Conservation (phyloP, 2,113 vertebrate species). For the Spea bombifrons region DNA sequence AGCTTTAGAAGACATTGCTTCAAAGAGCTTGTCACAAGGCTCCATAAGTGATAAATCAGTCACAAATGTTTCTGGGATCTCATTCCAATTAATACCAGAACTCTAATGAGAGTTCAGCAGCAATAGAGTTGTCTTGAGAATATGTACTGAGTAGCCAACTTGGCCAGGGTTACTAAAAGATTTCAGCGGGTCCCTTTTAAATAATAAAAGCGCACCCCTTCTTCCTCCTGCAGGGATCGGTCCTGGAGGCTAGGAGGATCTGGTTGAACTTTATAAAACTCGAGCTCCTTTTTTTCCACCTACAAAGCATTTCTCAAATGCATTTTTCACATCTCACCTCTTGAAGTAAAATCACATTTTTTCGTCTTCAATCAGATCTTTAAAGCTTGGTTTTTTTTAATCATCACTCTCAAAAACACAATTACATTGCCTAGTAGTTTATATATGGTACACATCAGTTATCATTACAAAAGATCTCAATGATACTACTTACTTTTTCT, state of each 20-base stretch:
- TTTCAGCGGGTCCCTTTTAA: slow-evolving; percentile 24
- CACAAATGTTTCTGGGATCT: slow-evolving; percentile 72
- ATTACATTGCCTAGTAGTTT: too few species aligned
- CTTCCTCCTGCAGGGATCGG: neutral
- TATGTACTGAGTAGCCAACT: slow-evolving; percentile 34
- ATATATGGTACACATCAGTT: too few species aligned
- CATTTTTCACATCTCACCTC: neutral
- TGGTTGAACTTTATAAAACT: slow-evolving; percentile 27
- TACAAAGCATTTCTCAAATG: neutral
- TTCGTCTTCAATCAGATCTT: too few species aligned
- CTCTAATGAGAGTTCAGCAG: slow-evolving; percentile 34
- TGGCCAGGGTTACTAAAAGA: slow-evolving; percentile 27
- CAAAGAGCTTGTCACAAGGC: slow-evolving; percentile 68
- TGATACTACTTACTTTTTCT: too few species aligned
- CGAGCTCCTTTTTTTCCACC: neutral
- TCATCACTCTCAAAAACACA: too few species aligned
- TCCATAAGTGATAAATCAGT: slow-evolving; percentile 71
- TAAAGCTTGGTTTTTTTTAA: too few species aligned
- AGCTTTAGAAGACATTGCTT: slow-evolving; percentile 71
- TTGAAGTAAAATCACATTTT: too few species aligned
- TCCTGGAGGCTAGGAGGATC: slow-evolving; percentile 28
- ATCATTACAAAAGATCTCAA: too few species aligned
- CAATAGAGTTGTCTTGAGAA: slow-evolving; percentile 21
- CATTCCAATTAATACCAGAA: slow-evolving; percentile 68
- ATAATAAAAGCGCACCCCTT: slow-evolving; percentile 21